phyloP scores from a whole-genome alignment of 2,113 vertebrate genomes.

The Colistium nudipinnis region DNA sequence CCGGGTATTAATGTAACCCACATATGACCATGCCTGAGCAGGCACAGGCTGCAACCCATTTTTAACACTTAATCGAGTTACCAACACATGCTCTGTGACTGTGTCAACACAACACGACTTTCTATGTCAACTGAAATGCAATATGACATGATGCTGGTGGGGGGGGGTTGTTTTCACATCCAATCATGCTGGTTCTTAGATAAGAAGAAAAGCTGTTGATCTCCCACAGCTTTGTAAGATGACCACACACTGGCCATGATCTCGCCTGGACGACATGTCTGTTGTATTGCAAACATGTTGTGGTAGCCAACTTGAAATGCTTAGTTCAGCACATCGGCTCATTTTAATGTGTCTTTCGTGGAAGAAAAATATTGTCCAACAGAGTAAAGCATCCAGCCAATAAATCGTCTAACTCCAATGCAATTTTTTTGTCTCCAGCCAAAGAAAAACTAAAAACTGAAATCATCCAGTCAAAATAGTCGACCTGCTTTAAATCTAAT shows the following conservation, averaged over 20 bases:
- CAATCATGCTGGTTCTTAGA: background rate
- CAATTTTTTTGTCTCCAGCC: background rate
- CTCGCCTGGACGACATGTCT: background rate
- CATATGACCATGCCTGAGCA: background rate
- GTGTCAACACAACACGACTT: background rate
- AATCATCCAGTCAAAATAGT: background rate
- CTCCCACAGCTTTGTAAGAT: background rate
- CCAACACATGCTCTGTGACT: background rate
- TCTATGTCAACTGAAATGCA: background rate
- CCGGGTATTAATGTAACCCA: constrained; percentile 5
- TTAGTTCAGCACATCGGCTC: background rate
- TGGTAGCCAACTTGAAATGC: background rate
- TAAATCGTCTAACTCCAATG: background rate
- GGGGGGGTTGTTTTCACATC: background rate
- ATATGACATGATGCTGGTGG: background rate
- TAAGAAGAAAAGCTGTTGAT: background rate
- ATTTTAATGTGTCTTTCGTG: background rate
- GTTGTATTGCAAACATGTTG: background rate
- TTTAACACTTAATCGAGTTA: background rate
- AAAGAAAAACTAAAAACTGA: no score
- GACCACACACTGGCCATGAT: background rate
- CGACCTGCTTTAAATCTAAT: no score
- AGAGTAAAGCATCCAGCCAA: background rate
- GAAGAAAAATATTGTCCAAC: no score
- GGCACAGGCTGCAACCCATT: background rate